Base-by-base conservation (phyloP, 1,140 invertebrate genomes). In the Bombyx mandarina region DNA sequence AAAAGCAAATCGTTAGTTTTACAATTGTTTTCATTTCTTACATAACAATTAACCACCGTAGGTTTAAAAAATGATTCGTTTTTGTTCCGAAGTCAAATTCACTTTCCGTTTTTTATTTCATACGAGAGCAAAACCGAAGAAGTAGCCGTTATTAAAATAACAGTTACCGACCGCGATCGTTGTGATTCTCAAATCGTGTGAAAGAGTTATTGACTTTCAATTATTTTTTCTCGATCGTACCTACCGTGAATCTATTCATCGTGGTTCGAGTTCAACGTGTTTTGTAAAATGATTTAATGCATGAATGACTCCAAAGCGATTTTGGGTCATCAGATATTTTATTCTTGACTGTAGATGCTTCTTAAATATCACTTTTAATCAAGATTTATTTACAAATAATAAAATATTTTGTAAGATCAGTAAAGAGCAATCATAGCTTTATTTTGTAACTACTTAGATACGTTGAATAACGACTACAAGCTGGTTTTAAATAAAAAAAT, bases 121-220 rank as follows among this genome's bases (percentile, higher is more conserved):
- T 52, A 54, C 44, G 43, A 43, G 53, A 54, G 44, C 0, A 1
- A 35, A 35, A 35, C 26, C 26, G 26, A 35, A 18, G 26, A 35
- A 35, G 26, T 35, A 35, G 26, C 26, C 2, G 26, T 35, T 35
- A 35, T 35, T 35, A 35, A 35, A 35, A 35, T 35, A 35, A 35
- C 26, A 35, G 26, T 35, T 35, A 35, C 26, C 26, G 26, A 35
- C 2, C 26, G 26, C 26, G 26, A 35, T 35, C 26, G 26, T 35
- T 35, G 26, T 35, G 26, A 3, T 35, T 35, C 26, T 35, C 26
- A 1, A 35, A 44, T 7, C 18, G 51, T 18, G 56, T 12, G 47
- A 57, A 57, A 51, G 35, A 49, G n/a, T 55, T 55, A 62, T 66
- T 56, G 61, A 60, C 65, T 66, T 66, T 66, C 58, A 54, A 58